A percentile compares a stretch with the other conserved stretches of the same genome.
phyloP scores from a whole-genome alignment of 2,113 vertebrate species.

The Cisticola juncidis region DNA sequence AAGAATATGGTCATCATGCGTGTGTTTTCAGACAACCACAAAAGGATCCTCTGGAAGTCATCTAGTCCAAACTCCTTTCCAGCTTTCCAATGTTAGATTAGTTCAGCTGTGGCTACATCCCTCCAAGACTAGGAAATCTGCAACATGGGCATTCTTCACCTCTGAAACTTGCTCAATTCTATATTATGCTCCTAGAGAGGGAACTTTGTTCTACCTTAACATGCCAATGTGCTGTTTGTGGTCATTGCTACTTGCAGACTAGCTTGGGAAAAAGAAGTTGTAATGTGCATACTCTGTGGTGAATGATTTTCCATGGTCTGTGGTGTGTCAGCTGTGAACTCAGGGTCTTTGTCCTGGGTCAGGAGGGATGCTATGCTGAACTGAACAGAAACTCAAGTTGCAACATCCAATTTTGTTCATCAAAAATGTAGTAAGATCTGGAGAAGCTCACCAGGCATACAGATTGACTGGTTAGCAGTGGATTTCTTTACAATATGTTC shows the following conservation, averaged over 20 bases:
- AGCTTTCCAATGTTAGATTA: not conserved
- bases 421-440: not conserved
- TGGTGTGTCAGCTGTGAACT: not conserved
- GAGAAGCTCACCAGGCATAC: not conserved
- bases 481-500: not conserved
- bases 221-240: not conserved
- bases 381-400: not conserved
- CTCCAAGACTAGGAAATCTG: not conserved
- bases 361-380: not conserved
- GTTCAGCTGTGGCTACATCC: not conserved
- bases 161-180: not conserved
- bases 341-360: not conserved
- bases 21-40: not conserved
- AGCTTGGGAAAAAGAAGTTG: not conserved
- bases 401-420: not conserved
- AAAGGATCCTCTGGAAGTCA: not conserved
- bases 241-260: not conserved
- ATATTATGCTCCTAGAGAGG: not conserved
- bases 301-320: not conserved
- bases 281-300: not conserved
- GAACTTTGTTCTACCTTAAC: not conserved
- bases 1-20: not conserved
- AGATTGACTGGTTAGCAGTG: not conserved
- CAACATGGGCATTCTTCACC: not conserved
- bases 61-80: not conserved